Evolutionary conservation across 2,797 vertebrate species (phyloP).

Genomic region (Vireo griseus): DNA sequence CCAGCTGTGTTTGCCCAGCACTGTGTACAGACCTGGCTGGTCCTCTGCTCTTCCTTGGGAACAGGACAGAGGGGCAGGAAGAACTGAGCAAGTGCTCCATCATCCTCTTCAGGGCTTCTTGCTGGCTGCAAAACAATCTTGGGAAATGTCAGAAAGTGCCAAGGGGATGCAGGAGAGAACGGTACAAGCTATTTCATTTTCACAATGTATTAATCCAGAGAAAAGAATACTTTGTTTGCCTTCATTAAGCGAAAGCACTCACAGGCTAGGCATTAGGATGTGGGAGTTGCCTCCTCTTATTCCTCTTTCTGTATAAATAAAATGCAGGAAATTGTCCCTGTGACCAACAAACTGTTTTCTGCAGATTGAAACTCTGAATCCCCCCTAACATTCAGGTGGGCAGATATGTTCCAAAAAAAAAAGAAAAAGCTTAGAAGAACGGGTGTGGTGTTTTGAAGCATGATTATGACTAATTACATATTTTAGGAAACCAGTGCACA

Average conservation of each 20-base stretch:
- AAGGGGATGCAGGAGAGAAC: neutral
- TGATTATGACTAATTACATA: neutral
- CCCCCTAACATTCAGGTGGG: neutral
- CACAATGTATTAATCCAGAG: neutral
- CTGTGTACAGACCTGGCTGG: neutral
- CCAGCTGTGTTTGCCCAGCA: neutral
- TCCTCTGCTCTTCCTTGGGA: neutral
- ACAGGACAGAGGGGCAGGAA: neutral
- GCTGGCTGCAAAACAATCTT: neutral
- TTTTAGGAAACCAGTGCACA: conserved; percentile 16
- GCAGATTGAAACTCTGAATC: neutral
- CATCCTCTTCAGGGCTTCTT: neutral
- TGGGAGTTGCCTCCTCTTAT: neutral
- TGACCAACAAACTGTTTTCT: neutral
- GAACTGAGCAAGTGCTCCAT: neutral
- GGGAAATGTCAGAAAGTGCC: neutral
- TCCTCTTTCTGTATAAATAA: neutral
- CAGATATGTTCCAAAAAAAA: neutral
- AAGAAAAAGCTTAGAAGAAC: neutral
- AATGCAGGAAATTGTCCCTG: neutral
- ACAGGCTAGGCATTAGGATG: neutral
- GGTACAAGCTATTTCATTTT: neutral
- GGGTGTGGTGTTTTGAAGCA: neutral
- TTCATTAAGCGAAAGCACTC: neutral
- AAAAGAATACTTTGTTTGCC: neutral